Evolutionary conservation across 1,140 invertebrate species (phyloP).

Genomic region (Heliconius himera): DNA sequence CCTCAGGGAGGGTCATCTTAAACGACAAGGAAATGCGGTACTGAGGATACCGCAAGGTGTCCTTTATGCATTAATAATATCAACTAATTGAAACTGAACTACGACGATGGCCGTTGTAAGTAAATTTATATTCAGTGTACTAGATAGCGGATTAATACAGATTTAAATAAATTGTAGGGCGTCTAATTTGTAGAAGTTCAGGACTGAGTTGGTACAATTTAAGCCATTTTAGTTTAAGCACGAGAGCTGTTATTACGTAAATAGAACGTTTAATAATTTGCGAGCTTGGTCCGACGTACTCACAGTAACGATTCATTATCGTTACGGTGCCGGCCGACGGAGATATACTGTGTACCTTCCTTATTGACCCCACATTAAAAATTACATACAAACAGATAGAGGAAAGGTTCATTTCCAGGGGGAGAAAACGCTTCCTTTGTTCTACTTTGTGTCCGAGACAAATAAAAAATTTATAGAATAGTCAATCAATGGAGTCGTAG

Average conservation of each 20-base stretch:
- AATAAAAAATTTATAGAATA: constrained; percentile 70
- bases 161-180: constrained; percentile 30
- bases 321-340: constrained; percentile 73
- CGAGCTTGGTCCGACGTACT: constrained; percentile 70
- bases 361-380: constrained; percentile 82
- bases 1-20: constrained; percentile 65
- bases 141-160: constrained; percentile 21
- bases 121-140: constrained; percentile 50
- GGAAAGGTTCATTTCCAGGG: constrained; percentile 68
- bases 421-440: constrained; percentile 67
- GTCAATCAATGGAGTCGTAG: constrained; percentile 57
- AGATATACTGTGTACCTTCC: constrained; percentile 75
- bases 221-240: constrained; percentile 16
- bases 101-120: constrained; percentile 56
- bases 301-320: constrained; percentile 77
- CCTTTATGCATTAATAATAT: constrained; percentile 76
- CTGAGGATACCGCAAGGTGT: constrained; percentile 56
- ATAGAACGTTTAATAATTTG: constrained; percentile 73
- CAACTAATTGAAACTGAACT: constrained; percentile 72
- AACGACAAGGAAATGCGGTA: constrained; percentile 69
- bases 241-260: constrained; percentile 53
- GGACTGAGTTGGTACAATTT: constrained; percentile 2
- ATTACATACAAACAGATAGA: constrained; percentile 78
- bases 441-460: constrained; percentile 60
- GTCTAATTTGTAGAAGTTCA: constrained; percentile 25